These are phyloP conservation scores for Macrocentrus cingulum DNA, from an alignment of 1,140 invertebrate genomes.

Conservation along the genomic window DNA sequence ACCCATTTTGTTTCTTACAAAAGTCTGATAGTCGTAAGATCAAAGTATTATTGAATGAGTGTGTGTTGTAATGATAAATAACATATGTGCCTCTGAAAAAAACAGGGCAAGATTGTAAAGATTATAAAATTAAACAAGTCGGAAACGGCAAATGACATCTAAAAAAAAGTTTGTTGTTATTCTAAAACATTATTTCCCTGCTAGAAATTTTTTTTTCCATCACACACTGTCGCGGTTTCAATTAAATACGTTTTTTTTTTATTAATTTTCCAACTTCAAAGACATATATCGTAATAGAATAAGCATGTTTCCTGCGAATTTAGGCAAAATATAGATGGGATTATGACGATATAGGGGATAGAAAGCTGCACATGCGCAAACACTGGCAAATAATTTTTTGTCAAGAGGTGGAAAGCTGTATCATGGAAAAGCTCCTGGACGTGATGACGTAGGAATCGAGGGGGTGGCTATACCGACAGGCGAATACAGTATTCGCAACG, in stretches of 20 bases:
- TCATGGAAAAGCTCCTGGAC: slow-evolving; percentile 18
- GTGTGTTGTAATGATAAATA: slow-evolving; percentile 1
- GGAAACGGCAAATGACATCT: slow-evolving; percentile 14
- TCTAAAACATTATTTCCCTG: background rate
- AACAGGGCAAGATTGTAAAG: background rate
- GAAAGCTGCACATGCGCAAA: slow-evolving; percentile 21
- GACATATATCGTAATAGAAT: too few relatives aligned
- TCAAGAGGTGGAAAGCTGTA: slow-evolving; percentile 5
- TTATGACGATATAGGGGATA: background rate
- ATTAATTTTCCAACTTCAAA: background rate
- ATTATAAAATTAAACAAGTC: slow-evolving; percentile 5
- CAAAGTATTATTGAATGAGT: slow-evolving; percentile 6
- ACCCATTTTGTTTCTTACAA: background rate
- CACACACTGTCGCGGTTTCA: too few relatives aligned
- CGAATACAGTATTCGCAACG: slow-evolving; percentile 7
- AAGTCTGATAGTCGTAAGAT: slow-evolving; percentile 23
- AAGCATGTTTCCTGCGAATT: too few relatives aligned
- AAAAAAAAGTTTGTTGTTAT: too few relatives aligned
- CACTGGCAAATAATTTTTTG: background rate
- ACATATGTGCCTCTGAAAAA: background rate
- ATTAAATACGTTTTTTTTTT: too few relatives aligned
- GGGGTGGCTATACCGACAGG: slow-evolving; percentile 2
- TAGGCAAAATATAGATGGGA: too few relatives aligned
- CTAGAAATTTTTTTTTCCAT: background rate
- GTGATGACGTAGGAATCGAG: slow-evolving; percentile 3